A percentile compares a stretch with the other conserved stretches of the same genome.
Conservation (phyloP, 2,113 vertebrate genomes). For the Equus przewalskii region DNA sequence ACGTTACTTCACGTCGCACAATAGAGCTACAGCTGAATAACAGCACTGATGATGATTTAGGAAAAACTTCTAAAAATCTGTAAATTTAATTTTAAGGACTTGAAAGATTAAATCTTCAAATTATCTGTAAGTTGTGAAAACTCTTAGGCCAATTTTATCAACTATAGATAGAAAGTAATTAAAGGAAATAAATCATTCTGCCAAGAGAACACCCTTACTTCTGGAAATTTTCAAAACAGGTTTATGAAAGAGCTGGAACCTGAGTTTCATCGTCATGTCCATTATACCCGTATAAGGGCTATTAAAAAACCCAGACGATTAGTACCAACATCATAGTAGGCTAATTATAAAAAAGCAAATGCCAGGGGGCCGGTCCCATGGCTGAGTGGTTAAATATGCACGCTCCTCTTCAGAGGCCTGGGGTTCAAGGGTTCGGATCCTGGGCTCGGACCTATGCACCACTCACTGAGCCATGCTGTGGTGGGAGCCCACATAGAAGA, state of each 20-base stretch:
- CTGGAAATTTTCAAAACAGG: not conserved
- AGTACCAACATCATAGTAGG: fast-evolving
- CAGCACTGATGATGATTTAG: not conserved
- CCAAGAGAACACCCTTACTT: not conserved
- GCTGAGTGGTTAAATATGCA: too few species aligned
- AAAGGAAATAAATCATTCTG: not conserved
- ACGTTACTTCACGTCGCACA: not conserved
- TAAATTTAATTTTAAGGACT: not conserved
- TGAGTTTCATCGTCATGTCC: not conserved
- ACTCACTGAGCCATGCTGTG: too few species aligned
- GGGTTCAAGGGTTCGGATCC: too few species aligned
- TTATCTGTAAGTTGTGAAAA: not conserved
- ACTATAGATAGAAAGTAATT: not conserved
- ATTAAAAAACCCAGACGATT: not conserved
- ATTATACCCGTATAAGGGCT: fast-evolving
- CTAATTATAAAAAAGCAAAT: not conserved
- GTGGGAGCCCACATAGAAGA: too few species aligned
- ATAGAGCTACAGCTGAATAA: not conserved
- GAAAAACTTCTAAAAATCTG: not conserved
- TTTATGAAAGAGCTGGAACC: not conserved
- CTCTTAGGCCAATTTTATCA: not conserved
- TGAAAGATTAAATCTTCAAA: constrained; percentile 7
- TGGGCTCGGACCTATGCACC: too few species aligned
- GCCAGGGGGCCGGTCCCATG: too few species aligned
- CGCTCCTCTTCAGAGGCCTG: too few species aligned